phyloP scores from a whole-genome alignment of 2,888 invertebrate genomes.

The Ochropacha duplaris region DNA sequence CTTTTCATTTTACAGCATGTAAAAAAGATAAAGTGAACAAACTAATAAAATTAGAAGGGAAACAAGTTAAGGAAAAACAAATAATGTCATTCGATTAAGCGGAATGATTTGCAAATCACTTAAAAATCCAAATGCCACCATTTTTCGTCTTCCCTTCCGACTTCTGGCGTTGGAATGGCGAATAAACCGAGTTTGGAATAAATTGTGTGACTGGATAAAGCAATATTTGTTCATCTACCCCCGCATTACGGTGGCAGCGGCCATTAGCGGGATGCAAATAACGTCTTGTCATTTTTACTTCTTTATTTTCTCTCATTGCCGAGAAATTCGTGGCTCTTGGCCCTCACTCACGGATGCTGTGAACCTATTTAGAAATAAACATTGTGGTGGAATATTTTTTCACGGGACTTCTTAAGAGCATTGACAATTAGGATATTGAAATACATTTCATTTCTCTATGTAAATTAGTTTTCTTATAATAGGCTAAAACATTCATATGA shows the following conservation, averaged over 20 bases:
- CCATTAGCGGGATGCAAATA: conserved; percentile 83
- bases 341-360: conserved; percentile 48
- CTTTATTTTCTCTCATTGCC: conserved; percentile 74
- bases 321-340: conserved; percentile 53
- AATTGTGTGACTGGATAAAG: conserved; percentile 81
- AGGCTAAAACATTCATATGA: too few relatives aligned
- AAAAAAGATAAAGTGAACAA: conserved; percentile 22
- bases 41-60: conserved; percentile 23
- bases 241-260: conserved; percentile 75
- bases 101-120: conserved; percentile 79
- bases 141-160: conserved; percentile 67
- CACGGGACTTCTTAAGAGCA: not conserved
- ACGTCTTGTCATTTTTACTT: conserved; percentile 82
- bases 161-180: conserved; percentile 71
- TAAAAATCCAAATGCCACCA: conserved; percentile 76
- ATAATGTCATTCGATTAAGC: conserved; percentile 77
- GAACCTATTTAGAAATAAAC: conserved; percentile 48
- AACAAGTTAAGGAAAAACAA: conserved; percentile 62
- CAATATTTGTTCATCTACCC: conserved; percentile 82
- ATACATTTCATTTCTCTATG: too few relatives aligned
- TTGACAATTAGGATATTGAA: too few relatives aligned
- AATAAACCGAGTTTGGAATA: conserved; percentile 79
- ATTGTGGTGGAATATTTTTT: not conserved
- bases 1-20: conserved; percentile 12
- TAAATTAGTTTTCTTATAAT: too few relatives aligned